Evolutionary conservation across 2,797 vertebrate species (phyloP), one percentile per base, ranked within the genome.

Genomic region (Myotis vivesi): DNA sequence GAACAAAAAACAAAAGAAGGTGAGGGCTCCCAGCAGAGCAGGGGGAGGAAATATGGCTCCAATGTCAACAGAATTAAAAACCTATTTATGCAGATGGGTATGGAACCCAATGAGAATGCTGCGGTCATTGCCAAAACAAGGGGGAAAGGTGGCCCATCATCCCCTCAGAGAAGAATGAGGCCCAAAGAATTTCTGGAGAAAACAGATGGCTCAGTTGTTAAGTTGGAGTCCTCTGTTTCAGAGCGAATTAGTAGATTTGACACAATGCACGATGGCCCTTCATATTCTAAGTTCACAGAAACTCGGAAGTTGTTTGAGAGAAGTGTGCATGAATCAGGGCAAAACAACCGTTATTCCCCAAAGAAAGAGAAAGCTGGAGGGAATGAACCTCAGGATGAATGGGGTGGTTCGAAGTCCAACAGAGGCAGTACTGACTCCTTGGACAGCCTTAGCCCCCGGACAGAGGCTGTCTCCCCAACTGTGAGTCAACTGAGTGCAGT

Each of bases 11-110:
- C 98, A 20, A 98, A 98, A 97, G 99, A 99, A 97, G 97, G 98
- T 0, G 99, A 99, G 85, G 98, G 98, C 89, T 98, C 98, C 12
- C 99, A 99, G 93, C 99, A 99, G 97, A 99, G 98, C 4, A 98
- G 99, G 92, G 99, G 99, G 33, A 99, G 99, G 84, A 99, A 99
- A 97, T 99, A 99, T 98, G 99, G 99, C 46, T 98, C 99, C 88
- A 99, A 99, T 28, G 99, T 99, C 98, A 99, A 99, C 97, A 99
- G 99, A 96, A 99, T 99, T 98, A 99, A 99, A 98, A 99, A 99
- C 97, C 99, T 99, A 96, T 99, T 99, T 97, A 99, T 99, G 99
- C 99, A 99, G 98, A 99, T 99, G 99, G 99, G 99, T 76, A 98
- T 99, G 84, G 98, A 98, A 81, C 98, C 98, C 95, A 97, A 38